These are phyloP conservation scores for Micrastur ruficollis DNA, from an alignment of 2,797 vertebrate genomes.

Conservation along the genomic window DNA sequence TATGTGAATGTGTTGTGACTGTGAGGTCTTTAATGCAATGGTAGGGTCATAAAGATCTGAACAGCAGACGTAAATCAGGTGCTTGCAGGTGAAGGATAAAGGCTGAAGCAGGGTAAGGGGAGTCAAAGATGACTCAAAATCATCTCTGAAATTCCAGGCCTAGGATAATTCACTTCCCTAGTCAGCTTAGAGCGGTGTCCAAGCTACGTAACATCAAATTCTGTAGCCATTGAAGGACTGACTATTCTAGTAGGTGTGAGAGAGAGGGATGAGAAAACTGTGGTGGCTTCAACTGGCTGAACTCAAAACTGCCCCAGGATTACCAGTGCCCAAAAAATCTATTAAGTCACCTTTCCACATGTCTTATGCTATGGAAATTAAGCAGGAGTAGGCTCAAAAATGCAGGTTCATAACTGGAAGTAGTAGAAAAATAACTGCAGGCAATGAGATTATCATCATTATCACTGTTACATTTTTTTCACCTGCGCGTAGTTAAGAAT, in stretches of 20 bases:
- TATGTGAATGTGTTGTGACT: not conserved
- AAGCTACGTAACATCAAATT: not conserved
- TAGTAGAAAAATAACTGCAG: not conserved
- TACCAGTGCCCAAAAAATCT: not conserved
- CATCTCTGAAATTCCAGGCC: not conserved
- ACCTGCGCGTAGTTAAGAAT: not conserved
- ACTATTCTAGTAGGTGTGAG: not conserved
- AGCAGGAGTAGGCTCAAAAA: not conserved
- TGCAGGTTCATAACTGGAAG: not conserved
- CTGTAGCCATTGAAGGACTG: not conserved
- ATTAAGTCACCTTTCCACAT: not conserved
- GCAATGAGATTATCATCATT: not conserved
- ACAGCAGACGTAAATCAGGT: not conserved
- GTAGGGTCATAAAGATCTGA: not conserved
- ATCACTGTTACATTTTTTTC: conserved; percentile 12
- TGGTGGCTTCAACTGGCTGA: not conserved
- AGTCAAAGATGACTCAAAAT: not conserved
- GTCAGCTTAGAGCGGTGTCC: not conserved
- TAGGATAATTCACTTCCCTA: not conserved
- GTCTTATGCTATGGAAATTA: not conserved
- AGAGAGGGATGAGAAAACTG: not conserved
- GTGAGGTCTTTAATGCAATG: not conserved
- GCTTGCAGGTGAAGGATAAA: not conserved
- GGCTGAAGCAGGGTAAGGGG: not conserved
- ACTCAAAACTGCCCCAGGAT: not conserved